Evolutionary conservation across 2,888 invertebrate species (phyloP).

Genomic region (Hydraecia micacea): DNA sequence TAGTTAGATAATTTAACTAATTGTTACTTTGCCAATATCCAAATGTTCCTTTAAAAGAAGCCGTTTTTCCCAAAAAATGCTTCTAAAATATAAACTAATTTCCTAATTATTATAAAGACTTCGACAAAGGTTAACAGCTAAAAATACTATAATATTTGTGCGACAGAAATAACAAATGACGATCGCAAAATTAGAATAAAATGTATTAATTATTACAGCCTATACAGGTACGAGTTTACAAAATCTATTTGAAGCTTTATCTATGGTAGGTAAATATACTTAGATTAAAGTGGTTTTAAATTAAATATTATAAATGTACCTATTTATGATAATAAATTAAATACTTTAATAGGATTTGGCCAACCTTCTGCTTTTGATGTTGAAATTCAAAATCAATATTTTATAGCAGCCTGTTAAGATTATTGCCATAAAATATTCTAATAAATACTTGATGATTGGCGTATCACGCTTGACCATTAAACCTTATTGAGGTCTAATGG

Average conservation of each 20-base stretch:
- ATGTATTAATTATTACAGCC: neutral
- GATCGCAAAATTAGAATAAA: neutral
- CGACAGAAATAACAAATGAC: neutral
- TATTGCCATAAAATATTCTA: conserved; percentile 10
- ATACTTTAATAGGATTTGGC: neutral
- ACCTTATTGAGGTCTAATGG: conserved; percentile 3
- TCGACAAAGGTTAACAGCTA: neutral
- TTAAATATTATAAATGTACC: neutral
- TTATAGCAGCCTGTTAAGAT: neutral
- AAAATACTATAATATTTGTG: neutral
- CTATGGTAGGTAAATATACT: neutral
- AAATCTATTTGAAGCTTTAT: conserved; percentile 1
- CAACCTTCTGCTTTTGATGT: neutral
- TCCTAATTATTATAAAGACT: neutral
- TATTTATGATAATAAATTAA: conserved; percentile 18
- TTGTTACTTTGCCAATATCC: too few relatives aligned
- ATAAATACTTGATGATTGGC: conserved; percentile 23
- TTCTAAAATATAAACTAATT: neutral
- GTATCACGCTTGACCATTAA: conserved; percentile 29
- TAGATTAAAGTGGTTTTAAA: conserved; percentile 15
- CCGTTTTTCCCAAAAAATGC: neutral
- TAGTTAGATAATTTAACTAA: too few relatives aligned
- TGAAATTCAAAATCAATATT: conserved; percentile 16
- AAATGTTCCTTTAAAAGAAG: neutral
- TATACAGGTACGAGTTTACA: neutral